Evolutionary conservation across 2,888 invertebrate species (phyloP), one percentile per base, ranked within the genome.

Genomic region (Neoascia interrupta): DNA sequence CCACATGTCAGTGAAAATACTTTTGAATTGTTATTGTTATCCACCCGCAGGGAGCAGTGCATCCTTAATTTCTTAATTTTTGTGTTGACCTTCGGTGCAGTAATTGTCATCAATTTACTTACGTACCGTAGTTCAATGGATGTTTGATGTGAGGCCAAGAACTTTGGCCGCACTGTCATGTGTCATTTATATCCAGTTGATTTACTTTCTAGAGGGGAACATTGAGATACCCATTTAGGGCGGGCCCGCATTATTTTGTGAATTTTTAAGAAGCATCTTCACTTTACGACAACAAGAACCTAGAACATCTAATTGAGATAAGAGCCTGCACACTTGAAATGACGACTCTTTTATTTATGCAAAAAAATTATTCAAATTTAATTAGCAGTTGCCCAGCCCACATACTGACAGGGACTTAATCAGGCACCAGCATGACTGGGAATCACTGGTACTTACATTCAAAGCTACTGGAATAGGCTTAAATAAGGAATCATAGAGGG

Each of bases 11-110:
- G 28, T 34, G 16, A 28, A 41, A 26, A 37, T 11, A 19, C 66
- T 28, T 8, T 37, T 19, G n/a, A n/a, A n/a, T n/a, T n/a, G n/a
- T n/a, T n/a, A 61, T 45, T 15, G 18, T 63, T 34, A 36, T 70
- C 66, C 74, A 74, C 74, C 74, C 74, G 74, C 74, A 68, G 68
- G 6, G 43, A n/a, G n/a, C 18, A 60, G 53, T 18, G 43, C 23
- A 74, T 74, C 28, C 41, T 54, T 49, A 69, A 69, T 34, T 75
- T 75, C 74, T 75, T 56, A 56, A 75, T 75, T 51, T 36, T 36
- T 16, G 15, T 23, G 34, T 31, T 61, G 53, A 68, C 73, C 68
- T 68, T 58, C 41, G 21, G 54, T 34, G 13, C 47, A 68, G 70
- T 36, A 63, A 75, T 63, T 70, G 63, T 70, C 75, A 63, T 43